These are phyloP conservation scores for Ectropis crepuscularia DNA, from an alignment of 2,888 invertebrate genomes.

Conservation along the genomic window DNA sequence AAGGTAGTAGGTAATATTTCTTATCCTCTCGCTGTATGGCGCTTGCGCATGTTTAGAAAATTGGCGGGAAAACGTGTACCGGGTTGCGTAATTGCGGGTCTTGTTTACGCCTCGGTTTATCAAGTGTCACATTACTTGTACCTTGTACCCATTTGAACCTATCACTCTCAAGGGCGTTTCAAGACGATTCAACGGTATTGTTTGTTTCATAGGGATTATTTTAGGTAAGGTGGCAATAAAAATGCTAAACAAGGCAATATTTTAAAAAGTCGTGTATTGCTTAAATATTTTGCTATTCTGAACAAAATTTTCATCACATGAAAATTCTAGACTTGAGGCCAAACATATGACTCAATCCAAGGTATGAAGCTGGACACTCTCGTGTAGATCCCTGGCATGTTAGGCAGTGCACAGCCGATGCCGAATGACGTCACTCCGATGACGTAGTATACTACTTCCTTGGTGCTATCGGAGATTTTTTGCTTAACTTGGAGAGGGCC, in stretches of 20 bases:
- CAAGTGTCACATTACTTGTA: too few relatives aligned
- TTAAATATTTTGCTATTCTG: neutral
- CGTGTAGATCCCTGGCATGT: slow-evolving; percentile 65
- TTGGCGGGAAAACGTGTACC: too few relatives aligned
- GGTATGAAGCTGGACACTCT: slow-evolving; percentile 62
- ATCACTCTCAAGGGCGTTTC: too few relatives aligned
- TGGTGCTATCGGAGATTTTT: slow-evolving; percentile 39
- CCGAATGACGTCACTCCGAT: slow-evolving; percentile 71
- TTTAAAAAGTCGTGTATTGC: neutral
- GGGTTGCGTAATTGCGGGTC: too few relatives aligned
- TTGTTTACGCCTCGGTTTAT: too few relatives aligned
- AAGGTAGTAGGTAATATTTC: too few relatives aligned
- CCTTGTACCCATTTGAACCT: too few relatives aligned
- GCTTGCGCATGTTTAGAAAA: too few relatives aligned
- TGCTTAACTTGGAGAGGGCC: slow-evolving; percentile 85
- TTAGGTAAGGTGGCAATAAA: neutral
- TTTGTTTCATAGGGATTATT: too few relatives aligned
- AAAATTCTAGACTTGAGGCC: slow-evolving; percentile 45
- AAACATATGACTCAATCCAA: slow-evolving; percentile 70
- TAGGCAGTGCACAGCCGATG: slow-evolving; percentile 58
- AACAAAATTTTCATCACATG: neutral
- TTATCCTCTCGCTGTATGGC: too few relatives aligned
- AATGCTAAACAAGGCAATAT: neutral
- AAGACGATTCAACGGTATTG: too few relatives aligned
- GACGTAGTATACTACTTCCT: slow-evolving; percentile 58